Conservation (phyloP, 1,140 invertebrate genomes). For the Sycophaga agraensis region DNA sequence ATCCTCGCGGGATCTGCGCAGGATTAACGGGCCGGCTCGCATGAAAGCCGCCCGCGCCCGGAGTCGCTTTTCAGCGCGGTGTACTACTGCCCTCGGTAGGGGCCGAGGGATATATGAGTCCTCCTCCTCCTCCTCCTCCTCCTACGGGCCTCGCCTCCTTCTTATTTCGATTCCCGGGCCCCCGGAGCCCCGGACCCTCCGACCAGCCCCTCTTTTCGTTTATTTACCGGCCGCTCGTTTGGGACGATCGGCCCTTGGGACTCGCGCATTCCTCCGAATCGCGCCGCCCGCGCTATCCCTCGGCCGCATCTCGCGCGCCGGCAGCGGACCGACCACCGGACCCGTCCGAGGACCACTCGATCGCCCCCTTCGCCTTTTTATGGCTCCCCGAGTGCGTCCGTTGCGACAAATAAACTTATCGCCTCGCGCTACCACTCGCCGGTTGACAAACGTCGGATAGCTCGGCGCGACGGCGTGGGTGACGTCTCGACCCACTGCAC, state of each 20-base stretch:
- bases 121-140: background rate
- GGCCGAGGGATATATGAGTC: constrained; percentile 20
- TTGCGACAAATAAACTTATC: too few species aligned
- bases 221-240: too few species aligned
- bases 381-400: too few species aligned
- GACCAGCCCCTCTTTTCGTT: too few species aligned
- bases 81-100: constrained; percentile 18
- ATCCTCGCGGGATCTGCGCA: constrained; percentile 55
- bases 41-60: constrained; percentile 44
- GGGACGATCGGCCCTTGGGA: constrained; percentile 1
- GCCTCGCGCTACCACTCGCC: too few species aligned
- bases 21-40: constrained; percentile 58
- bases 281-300: constrained; percentile 3
- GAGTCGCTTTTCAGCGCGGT: constrained; percentile 26
- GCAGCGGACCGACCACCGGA: background rate
- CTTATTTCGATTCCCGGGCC: constrained; percentile 8
- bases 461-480: too few species aligned
- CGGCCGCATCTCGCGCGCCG: background rate
- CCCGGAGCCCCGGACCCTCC: too few species aligned
- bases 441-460: too few species aligned
- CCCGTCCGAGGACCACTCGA: too few species aligned
- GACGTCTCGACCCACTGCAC: too few species aligned
- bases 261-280: constrained; percentile 31
- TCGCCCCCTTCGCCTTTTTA: too few species aligned
- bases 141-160: constrained; percentile 8